Percentiles rank a stretch among this genome's conserved stretches.
phyloP scores from a whole-genome alignment of 2,797 vertebrate species.

The Cuculus canorus region DNA sequence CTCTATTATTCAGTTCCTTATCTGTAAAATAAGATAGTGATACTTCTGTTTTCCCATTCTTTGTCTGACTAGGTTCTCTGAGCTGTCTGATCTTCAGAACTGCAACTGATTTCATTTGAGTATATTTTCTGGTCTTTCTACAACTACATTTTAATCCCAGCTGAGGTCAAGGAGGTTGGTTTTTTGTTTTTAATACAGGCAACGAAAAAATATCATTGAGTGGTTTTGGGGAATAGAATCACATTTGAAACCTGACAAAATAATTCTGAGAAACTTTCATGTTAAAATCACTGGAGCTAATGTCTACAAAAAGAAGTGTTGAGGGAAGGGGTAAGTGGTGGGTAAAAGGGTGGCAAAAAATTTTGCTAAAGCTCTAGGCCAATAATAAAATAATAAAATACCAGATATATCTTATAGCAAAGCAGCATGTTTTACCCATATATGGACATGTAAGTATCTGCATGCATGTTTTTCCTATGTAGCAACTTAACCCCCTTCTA shows the following conservation, averaged over 20 bases:
- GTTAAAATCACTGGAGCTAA: background rate
- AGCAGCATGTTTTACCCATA: background rate
- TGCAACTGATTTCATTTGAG: background rate
- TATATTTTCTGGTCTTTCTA: background rate
- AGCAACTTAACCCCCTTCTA: background rate
- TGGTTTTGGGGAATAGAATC: background rate
- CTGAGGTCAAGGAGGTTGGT: background rate
- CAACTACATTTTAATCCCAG: background rate
- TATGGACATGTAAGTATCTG: background rate
- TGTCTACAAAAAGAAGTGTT: background rate
- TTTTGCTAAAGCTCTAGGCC: background rate
- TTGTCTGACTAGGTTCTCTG: background rate
- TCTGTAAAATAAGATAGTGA: background rate
- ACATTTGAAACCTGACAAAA: background rate
- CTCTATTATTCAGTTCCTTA: constrained; percentile 3
- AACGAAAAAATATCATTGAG: background rate
- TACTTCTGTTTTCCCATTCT: background rate
- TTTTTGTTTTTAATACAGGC: background rate
- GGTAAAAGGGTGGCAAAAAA: background rate
- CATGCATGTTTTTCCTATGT: background rate
- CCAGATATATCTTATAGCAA: background rate
- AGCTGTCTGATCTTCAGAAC: background rate
- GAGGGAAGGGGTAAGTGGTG: background rate
- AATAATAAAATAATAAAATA: background rate
- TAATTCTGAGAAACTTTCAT: background rate